Evolutionary conservation across 2,888 invertebrate genomes (phyloP).

Genomic region (Cetonia aurata): DNA sequence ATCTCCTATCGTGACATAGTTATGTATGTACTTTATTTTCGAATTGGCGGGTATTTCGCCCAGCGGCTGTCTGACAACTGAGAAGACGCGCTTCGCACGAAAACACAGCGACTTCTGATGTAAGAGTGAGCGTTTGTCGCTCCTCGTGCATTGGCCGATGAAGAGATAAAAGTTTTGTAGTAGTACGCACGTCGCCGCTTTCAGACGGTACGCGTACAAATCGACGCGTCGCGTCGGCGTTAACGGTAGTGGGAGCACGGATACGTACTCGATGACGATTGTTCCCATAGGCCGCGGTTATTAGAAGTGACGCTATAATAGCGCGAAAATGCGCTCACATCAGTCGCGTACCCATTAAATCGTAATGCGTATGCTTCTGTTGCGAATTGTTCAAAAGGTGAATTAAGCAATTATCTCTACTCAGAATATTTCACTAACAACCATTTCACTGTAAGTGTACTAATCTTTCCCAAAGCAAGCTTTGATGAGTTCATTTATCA

Average conservation of each 20-base stretch:
- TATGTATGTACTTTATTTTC: too few relatives aligned
- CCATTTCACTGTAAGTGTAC: too few relatives aligned
- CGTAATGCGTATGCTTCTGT: too few relatives aligned
- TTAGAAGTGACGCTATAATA: not conserved
- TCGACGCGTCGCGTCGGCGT: slow-evolving; percentile 12
- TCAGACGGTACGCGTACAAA: slow-evolving; percentile 23
- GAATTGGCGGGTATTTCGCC: slow-evolving; percentile 33
- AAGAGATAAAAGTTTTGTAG: slow-evolving; percentile 39
- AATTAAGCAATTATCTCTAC: too few relatives aligned
- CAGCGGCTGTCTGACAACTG: slow-evolving; percentile 28
- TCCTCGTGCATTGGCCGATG: slow-evolving; percentile 36
- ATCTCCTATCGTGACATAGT: slow-evolving; percentile 3
- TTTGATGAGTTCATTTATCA: too few relatives aligned
- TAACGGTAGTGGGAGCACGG: slow-evolving; percentile 5
- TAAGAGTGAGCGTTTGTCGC: slow-evolving; percentile 38
- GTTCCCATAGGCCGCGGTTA: not conserved
- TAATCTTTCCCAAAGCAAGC: too few relatives aligned
- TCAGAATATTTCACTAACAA: too few relatives aligned
- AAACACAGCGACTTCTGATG: slow-evolving; percentile 36
- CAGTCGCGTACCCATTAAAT: not conserved
- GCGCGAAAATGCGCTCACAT: not conserved
- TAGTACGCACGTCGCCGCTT: slow-evolving; percentile 31
- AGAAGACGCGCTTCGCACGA: slow-evolving; percentile 34
- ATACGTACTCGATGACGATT: slow-evolving; percentile 9
- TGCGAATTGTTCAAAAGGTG: too few relatives aligned